Percentiles rank a stretch among this genome's conserved stretches.
These are phyloP conservation scores for Corapipo altera DNA, from an alignment of 2,113 vertebrate genomes.

Conservation along the genomic window DNA sequence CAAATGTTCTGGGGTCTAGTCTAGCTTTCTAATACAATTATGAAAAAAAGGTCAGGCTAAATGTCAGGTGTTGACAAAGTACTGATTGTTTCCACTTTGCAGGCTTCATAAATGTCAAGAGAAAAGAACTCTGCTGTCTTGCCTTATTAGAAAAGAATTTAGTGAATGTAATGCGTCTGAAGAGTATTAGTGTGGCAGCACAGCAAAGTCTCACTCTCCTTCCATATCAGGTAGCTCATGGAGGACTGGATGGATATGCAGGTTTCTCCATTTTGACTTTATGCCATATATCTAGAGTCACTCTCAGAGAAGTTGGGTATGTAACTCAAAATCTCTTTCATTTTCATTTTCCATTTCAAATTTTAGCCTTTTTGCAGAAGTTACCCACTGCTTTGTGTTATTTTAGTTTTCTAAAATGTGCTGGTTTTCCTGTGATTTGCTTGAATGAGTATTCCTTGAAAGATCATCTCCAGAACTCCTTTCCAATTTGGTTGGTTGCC, in stretches of 20 bases:
- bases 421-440: background rate
- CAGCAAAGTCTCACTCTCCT: background rate
- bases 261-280: background rate
- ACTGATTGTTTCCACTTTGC: constrained; percentile 70
- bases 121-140: constrained; percentile 66
- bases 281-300: background rate
- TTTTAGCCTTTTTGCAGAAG: background rate
- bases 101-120: constrained; percentile 69
- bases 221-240: background rate
- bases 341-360: background rate
- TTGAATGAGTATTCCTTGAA: background rate
- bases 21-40: constrained; percentile 64
- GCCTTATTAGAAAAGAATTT: constrained; percentile 63
- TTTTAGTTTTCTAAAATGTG: background rate
- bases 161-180: constrained; percentile 45
- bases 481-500: background rate
- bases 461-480: background rate
- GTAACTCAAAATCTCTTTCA: background rate
- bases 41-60: constrained; percentile 65
- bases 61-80: constrained; percentile 72
- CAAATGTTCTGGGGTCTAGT: constrained; percentile 62
- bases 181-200: constrained; percentile 20
- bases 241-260: background rate
- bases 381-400: background rate
- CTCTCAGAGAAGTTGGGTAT: background rate